phyloP scores from a whole-genome alignment of 2,113 vertebrate species.

The Thymallus thymallus region DNA sequence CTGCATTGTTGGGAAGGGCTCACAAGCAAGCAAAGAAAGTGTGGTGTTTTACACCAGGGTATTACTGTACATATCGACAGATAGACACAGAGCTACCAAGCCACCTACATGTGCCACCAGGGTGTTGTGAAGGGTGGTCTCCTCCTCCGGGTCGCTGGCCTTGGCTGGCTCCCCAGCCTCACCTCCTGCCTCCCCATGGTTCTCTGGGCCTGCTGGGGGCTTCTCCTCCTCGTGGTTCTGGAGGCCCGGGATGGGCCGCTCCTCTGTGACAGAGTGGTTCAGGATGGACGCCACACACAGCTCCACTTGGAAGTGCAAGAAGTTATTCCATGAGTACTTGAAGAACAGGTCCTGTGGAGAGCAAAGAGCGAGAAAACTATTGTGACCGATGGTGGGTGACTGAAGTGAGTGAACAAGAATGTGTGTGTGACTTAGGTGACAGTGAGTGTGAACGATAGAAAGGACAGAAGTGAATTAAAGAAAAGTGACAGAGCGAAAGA shows the following conservation, averaged over 20 bases:
- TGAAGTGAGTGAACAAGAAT: background rate
- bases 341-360: constrained; percentile 91
- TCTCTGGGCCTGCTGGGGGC: constrained; percentile 28
- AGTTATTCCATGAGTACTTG: constrained; percentile 98
- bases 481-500: background rate
- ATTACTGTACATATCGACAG: too few relatives aligned
- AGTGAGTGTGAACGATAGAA: background rate
- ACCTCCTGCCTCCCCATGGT: constrained; percentile 42
- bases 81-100: background rate
- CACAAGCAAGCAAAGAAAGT: too few relatives aligned
- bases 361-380: background rate
- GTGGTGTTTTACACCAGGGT: too few relatives aligned
- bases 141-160: constrained; percentile 28
- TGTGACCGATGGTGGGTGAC: background rate
- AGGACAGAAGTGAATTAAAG: background rate
- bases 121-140: constrained; percentile 64
- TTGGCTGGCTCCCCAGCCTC: constrained; percentile 62
- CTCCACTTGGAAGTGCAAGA: constrained; percentile 98
- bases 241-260: constrained; percentile 50
- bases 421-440: too few relatives aligned
- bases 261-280: constrained; percentile 79
- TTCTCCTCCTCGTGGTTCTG: constrained; percentile 63
- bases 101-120: constrained; percentile 86
- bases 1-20: too few relatives aligned
- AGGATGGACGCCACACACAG: constrained; percentile 89